Percentiles rank a stretch among this genome's conserved stretches.
Conservation (phyloP, 2,797 vertebrate species). For the Gouania willdenowi region DNA sequence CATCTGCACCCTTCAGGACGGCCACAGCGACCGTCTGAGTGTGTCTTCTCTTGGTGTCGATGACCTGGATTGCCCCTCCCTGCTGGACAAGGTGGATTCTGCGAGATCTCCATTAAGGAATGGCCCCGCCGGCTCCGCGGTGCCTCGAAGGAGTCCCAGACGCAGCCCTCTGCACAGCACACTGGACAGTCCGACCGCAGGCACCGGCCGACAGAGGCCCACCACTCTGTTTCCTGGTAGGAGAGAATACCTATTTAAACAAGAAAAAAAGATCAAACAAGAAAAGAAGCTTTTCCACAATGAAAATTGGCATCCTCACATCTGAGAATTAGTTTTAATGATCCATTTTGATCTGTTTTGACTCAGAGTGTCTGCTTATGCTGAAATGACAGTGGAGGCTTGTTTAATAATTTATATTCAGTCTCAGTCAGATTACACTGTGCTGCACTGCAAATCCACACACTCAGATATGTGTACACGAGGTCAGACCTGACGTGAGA, state of each 20-base stretch:
- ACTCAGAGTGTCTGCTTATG: too few species aligned
- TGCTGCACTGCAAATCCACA: too few species aligned
- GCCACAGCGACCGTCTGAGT: constrained; percentile 81
- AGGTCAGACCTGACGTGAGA: too few species aligned
- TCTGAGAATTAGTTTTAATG: too few species aligned
- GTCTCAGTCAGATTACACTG: too few species aligned
- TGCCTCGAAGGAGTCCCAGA: constrained; percentile 57
- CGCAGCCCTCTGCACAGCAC: constrained; percentile 61
- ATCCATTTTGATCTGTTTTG: too few species aligned
- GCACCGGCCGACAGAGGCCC: constrained; percentile 62
- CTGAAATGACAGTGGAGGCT: too few species aligned
- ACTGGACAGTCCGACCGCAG: constrained; percentile 74
- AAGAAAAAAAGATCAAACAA: not conserved
- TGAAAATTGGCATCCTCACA: too few species aligned
- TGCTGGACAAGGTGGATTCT: constrained; percentile 79
- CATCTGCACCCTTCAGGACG: constrained; percentile 80
- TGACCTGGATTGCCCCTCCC: constrained; percentile 81
- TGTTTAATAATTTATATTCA: too few species aligned
- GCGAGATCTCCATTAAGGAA: constrained; percentile 67
- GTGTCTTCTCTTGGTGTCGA: constrained; percentile 80
- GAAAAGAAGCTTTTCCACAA: too few species aligned
- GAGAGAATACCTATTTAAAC: not conserved
- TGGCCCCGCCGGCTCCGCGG: constrained; percentile 39
- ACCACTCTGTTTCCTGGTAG: constrained; percentile 67
- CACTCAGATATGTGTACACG: too few species aligned